These are phyloP conservation scores for Sycobia sp. DNA, from an alignment of 1,140 invertebrate species.

Conservation along the genomic window DNA sequence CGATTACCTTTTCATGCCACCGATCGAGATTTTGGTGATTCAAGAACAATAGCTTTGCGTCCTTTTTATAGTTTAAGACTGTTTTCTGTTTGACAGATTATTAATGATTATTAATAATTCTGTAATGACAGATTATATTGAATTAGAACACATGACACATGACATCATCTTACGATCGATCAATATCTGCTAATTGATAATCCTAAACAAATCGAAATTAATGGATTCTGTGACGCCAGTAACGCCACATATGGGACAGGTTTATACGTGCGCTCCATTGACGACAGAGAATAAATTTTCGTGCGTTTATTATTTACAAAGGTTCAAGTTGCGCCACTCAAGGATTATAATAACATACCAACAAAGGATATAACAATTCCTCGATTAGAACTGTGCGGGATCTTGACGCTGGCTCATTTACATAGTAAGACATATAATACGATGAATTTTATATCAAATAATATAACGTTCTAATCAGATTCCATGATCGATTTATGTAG, in stretches of 20 bases:
- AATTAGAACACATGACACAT: no score
- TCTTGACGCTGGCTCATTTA: background rate
- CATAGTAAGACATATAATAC: background rate
- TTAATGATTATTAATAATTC: no score
- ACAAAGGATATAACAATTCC: no score
- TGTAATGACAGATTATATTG: no score
- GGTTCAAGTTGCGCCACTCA: background rate
- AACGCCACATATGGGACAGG: slow-evolving; percentile 25
- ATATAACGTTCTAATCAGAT: background rate
- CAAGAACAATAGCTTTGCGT: no score
- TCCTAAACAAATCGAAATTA: slow-evolving; percentile 1
- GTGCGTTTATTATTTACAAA: no score
- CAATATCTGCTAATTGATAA: background rate
- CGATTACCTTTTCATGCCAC: no score
- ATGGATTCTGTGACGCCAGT: slow-evolving; percentile 25
- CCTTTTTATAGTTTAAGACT: no score
- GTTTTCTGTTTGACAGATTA: no score
- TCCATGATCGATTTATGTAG: background rate
- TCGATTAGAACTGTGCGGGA: no score
- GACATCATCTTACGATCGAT: background rate
- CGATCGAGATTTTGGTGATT: no score
- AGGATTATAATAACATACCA: background rate
- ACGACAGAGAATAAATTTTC: background rate
- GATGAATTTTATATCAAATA: background rate
- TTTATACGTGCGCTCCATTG: slow-evolving; percentile 8